Evolutionary conservation across 2,113 vertebrate genomes (phyloP).

Genomic region (Brevimyrus niger): DNA sequence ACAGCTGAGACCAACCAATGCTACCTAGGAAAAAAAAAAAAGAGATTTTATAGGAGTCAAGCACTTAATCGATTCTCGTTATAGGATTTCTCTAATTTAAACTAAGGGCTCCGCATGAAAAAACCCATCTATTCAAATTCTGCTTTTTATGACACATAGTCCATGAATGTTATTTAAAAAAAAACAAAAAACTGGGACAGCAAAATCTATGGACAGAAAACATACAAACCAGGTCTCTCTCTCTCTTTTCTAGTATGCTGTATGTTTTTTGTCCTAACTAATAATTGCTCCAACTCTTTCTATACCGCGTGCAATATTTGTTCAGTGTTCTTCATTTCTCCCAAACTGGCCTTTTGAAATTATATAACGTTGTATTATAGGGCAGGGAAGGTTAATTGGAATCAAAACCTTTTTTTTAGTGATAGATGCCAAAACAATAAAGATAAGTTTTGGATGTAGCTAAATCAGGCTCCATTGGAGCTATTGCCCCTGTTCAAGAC

Average conservation of each 20-base stretch:
- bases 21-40: background rate
- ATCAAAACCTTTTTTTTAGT: background rate
- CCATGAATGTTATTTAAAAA: background rate
- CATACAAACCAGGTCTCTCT: background rate
- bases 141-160: background rate
- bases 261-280: background rate
- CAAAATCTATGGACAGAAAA: background rate
- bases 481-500: background rate
- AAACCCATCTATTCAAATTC: background rate
- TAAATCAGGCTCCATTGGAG: background rate
- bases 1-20: background rate
- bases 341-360: background rate
- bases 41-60: background rate
- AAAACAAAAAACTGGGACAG: background rate
- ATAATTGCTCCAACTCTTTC: background rate
- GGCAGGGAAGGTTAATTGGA: background rate
- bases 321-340: background rate
- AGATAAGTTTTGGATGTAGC: background rate
- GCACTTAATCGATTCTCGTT: conserved; percentile 1
- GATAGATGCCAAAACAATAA: background rate
- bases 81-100: background rate
- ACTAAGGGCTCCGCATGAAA: background rate
- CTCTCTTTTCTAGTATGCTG: too few relatives aligned
- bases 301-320: background rate
- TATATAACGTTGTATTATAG: background rate